A percentile compares a stretch with the other conserved stretches of the same genome.
These are phyloP conservation scores for Gobiocypris rarus DNA, from an alignment of 2,113 vertebrate genomes.

Conservation along the genomic window DNA sequence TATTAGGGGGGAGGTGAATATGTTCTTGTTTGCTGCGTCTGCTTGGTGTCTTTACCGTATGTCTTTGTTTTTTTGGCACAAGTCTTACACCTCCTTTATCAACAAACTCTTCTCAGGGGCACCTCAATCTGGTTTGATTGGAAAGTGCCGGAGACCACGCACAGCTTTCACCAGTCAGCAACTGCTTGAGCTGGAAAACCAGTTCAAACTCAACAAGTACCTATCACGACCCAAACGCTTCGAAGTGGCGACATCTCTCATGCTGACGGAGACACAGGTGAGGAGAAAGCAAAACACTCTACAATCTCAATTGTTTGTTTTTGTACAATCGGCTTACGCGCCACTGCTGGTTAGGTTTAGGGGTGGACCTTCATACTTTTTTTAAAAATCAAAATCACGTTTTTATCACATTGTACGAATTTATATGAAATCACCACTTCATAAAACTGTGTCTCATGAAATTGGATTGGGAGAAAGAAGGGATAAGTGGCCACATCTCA, in stretches of 20 bases:
- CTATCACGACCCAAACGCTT: conserved; percentile 84
- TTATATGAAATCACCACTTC: too few species aligned
- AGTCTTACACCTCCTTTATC: conserved; percentile 1
- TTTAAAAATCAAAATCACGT: too few species aligned
- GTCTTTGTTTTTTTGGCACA: neutral
- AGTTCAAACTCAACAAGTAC: conserved; percentile 86
- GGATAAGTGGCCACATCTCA: conserved; percentile 80
- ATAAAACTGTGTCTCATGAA: too few species aligned
- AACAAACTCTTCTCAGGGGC: conserved; percentile 56
- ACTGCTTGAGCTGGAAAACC: conserved; percentile 82
- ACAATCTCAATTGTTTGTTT: neutral
- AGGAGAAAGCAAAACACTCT: conserved; percentile 22
- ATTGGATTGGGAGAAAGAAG: too few species aligned
- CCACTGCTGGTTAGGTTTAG: neutral
- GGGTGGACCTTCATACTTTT: too few species aligned
- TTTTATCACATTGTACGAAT: too few species aligned
- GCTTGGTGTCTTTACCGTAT: neutral
- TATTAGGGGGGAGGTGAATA: conserved; percentile 21
- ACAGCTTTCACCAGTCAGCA: conserved; percentile 86
- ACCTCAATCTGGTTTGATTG: conserved; percentile 73
- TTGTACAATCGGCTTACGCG: neutral
- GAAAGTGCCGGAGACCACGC: conserved; percentile 81
- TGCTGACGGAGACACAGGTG: conserved; percentile 86
- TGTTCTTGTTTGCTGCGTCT: neutral
- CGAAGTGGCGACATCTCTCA: conserved; percentile 82